Evolutionary conservation across 1,140 invertebrate species (phyloP), one percentile per base, ranked within the genome.

Genomic region (Gryon sp.): DNA sequence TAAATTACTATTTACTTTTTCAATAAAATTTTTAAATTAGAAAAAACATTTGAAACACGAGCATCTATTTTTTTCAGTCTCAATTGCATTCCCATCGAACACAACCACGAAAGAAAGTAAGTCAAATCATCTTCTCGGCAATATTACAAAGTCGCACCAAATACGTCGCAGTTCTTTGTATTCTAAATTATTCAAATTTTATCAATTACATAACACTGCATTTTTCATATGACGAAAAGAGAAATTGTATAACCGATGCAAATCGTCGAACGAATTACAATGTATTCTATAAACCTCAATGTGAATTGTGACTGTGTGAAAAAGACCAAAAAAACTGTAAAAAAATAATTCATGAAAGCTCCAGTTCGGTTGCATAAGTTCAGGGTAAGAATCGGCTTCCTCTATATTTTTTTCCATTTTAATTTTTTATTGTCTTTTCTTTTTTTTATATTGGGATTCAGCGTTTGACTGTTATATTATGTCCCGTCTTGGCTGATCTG

Each of bases 381-480:
- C 63, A 63, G 57, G 22, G 30, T 62, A 72, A 72, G 22, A 9
- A n/a, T n/a, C n/a, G n/a, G n/a, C n/a, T n/a, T n/a, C n/a, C n/a
- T n/a, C n/a, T n/a, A n/a, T n/a, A n/a, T n/a, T n/a, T n/a, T n/a
- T n/a, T n/a, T n/a, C n/a, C n/a, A n/a, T n/a, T n/a, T n/a, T n/a
- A n/a, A n/a, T n/a, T n/a, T n/a, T n/a, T n/a, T n/a, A n/a, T n/a
- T n/a, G n/a, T n/a, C n/a, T n/a, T n/a, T n/a, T n/a, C n/a, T n/a
- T n/a, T n/a, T n/a, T n/a, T n/a, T n/a, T n/a, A n/a, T n/a, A n/a
- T n/a, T n/a, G n/a, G n/a, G n/a, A n/a, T n/a, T n/a, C n/a, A n/a
- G n/a, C n/a, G n/a, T n/a, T n/a, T 72, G 48, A 72, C 68, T 40
- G 57, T 62, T 73, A 73, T 73, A 59, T 65, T 65, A 55, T 26